phyloP scores from a whole-genome alignment of 2,888 invertebrate species.

The Bursaphelenchus okinawaensis region DNA sequence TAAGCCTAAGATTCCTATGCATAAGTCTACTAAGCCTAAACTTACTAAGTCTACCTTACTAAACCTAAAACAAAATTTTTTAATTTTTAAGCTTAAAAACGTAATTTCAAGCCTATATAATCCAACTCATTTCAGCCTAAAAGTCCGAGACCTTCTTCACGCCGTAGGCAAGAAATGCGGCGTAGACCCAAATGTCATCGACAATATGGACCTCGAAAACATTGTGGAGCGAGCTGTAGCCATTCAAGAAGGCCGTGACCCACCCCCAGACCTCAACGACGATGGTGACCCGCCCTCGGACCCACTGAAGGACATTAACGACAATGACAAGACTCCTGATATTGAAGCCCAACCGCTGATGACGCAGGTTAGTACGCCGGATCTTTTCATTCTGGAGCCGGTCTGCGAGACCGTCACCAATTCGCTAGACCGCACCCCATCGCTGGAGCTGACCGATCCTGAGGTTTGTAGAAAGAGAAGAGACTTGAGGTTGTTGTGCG shows the following conservation, averaged over 20 bases:
- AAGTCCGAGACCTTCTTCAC: constrained; percentile 51
- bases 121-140: constrained; percentile 32
- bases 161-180: constrained; percentile 57
- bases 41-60: too few species aligned
- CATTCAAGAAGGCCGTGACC: constrained; percentile 33
- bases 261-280: constrained; percentile 33
- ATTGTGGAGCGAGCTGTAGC: constrained; percentile 55
- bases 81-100: background rate
- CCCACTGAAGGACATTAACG: constrained; percentile 39
- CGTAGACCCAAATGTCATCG: constrained; percentile 51
- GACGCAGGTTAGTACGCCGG: constrained; percentile 16
- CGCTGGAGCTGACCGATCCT: constrained; percentile 10
- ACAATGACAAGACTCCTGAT: constrained; percentile 22
- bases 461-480: background rate
- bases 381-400: constrained; percentile 37
- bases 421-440: constrained; percentile 18
- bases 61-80: too few species aligned
- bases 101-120: background rate
- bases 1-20: too few species aligned
- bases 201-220: constrained; percentile 55
- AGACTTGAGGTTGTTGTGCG: too few species aligned
- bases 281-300: constrained; percentile 52
- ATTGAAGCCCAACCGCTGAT: constrained; percentile 15
- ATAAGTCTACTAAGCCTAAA: too few species aligned
- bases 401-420: constrained; percentile 34